Percentiles rank a stretch among this genome's conserved stretches.
These are phyloP conservation scores for Melanostoma scalare DNA, from an alignment of 2,888 invertebrate genomes.

Conservation along the genomic window DNA sequence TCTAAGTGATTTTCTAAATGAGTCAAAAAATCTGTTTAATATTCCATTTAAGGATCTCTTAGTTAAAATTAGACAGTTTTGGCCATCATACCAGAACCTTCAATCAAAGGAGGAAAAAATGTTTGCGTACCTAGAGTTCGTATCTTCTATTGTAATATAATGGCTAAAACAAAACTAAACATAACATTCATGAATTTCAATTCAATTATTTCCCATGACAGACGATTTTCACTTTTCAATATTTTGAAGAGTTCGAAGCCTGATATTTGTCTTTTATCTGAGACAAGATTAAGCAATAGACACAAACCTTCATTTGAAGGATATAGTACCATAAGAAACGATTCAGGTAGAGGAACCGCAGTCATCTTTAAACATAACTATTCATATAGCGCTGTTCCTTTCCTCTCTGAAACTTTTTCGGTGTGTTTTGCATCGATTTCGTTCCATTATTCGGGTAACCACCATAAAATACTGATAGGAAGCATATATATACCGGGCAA, in stretches of 20 bases:
- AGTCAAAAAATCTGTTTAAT: slow-evolving; percentile 15
- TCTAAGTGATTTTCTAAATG: slow-evolving; percentile 10
- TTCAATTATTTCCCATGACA: slow-evolving; percentile 4
- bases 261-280: not conserved
- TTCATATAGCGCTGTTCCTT: slow-evolving; percentile 10
- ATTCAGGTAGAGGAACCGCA: slow-evolving; percentile 4
- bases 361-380: not conserved
- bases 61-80: slow-evolving; percentile 28
- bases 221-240: slow-evolving; percentile 3
- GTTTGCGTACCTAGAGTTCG: slow-evolving; percentile 21
- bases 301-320: slow-evolving; percentile 7
- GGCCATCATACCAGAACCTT: not conserved
- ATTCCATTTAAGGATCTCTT: slow-evolving; percentile 8
- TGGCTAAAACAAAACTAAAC: slow-evolving; percentile 17
- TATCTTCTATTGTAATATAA: slow-evolving; percentile 13
- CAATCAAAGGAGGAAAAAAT: slow-evolving; percentile 13
- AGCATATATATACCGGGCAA: slow-evolving; percentile 9
- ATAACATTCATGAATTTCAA: slow-evolving; percentile 13
- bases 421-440: slow-evolving; percentile 14
- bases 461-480: slow-evolving; percentile 6
- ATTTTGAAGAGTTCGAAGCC: slow-evolving; percentile 1
- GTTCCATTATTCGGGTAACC: not conserved
- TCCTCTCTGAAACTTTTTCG: slow-evolving; percentile 9
- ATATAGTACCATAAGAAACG: not conserved
- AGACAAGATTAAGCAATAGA: slow-evolving; percentile 6